Evolutionary conservation across 2,113 vertebrate species (phyloP).

Genomic region (Genyomyrus donnyi): DNA sequence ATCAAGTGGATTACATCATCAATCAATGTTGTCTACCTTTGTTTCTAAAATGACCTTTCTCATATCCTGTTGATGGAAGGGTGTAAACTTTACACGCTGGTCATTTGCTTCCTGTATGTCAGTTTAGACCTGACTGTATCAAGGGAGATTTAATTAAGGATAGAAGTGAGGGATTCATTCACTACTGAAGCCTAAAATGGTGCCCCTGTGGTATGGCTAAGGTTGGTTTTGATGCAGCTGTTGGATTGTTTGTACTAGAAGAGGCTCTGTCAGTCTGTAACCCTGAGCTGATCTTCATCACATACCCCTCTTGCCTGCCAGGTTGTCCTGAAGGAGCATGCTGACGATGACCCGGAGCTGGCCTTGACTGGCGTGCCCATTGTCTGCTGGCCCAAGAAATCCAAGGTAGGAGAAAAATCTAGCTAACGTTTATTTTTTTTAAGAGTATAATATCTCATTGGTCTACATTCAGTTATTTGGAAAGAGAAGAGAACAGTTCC

Average conservation of each 20-base stretch:
- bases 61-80: background rate
- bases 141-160: background rate
- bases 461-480: background rate
- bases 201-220: background rate
- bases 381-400: slow-evolving; percentile 85
- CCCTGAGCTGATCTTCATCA: background rate
- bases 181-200: background rate
- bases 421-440: background rate
- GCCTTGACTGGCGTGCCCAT: slow-evolving; percentile 85
- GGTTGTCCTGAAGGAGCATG: slow-evolving; percentile 88
- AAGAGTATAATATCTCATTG: background rate
- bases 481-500: background rate
- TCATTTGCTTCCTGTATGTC: background rate
- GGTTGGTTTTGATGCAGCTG: background rate
- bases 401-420: slow-evolving; percentile 67
- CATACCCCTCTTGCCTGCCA: slow-evolving; percentile 37
- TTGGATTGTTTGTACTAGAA: background rate
- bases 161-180: background rate
- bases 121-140: background rate
- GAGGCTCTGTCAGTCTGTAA: background rate
- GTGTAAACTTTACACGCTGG: background rate
- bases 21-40: background rate
- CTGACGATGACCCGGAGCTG: slow-evolving; percentile 79
- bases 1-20: background rate
- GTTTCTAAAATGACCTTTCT: background rate